Evolutionary conservation across 1,140 invertebrate genomes (phyloP), one percentile per base, ranked within the genome.

Genomic region (Pseudomyrmex sp.): DNA sequence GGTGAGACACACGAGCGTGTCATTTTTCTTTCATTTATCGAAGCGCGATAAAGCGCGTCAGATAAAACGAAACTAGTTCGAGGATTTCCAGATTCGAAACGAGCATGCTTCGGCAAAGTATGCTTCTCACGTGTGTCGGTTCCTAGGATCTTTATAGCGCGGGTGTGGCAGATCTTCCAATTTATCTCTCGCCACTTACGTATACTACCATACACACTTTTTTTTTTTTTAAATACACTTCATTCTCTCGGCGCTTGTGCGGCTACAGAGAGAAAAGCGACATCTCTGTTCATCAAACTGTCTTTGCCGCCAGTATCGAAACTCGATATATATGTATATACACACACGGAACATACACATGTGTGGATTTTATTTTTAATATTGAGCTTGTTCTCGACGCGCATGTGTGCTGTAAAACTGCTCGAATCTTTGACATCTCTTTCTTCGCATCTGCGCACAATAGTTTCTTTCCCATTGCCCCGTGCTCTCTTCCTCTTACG

Each of bases 111-210:
- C 20, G 50, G 8, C 54, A 58, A 65, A 83, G 26, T 5, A 58
- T 20, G 56, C 50, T 66, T 52, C 20, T 35, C 5, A 35, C 35
- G 18, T n/a, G 52, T 77, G 52, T 77, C 61, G 73, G 52, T 69
- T 66, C 48, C 44, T 70, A 50, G 15, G 20, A 66, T 66, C 54
- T 83, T 76, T 26, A 79, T 58, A 83, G 50, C 66, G 61, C 73
- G 56, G 44, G 76, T 54, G 44, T 72, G 66, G 66, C 44, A 72
- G 54, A 59, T 50, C 2, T 20, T 80, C n/a, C 13, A 79, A 70
- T 80, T 80, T 72, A 80, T 80, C 76, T 72, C 12, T 80, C 23
- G 0, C 44, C 76, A 80, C 66, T 77, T 80, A 59, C 12, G 13
- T 69, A 18, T 35, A 61, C 35, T 35, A 35, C 44, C 54, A 70